phyloP scores from a whole-genome alignment of 2,888 invertebrate species.

The Mechanitis messenoides region DNA sequence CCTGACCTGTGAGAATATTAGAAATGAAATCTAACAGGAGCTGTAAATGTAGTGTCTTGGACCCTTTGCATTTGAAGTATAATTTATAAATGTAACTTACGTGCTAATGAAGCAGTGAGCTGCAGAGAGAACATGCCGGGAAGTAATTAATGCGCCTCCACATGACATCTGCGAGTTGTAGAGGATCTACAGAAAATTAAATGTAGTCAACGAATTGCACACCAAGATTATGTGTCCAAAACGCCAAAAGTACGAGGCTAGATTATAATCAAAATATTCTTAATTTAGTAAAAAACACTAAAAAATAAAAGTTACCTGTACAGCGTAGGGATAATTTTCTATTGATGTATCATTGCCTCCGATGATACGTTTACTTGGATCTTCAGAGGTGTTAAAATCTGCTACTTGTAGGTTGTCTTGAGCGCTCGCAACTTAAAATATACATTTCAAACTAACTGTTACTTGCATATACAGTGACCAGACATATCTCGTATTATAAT shows the following conservation, averaged over 20 bases:
- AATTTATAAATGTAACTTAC: conserved; percentile 36
- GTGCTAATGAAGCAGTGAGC: conserved; percentile 55
- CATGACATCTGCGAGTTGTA: conserved; percentile 39
- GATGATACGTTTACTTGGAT: conserved; percentile 43
- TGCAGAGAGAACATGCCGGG: conserved; percentile 51
- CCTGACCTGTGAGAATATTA: conserved; percentile 33
- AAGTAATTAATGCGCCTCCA: conserved; percentile 53
- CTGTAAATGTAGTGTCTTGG: background rate
- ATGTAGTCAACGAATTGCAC: background rate
- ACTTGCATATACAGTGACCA: too few species aligned
- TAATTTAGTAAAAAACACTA: background rate
- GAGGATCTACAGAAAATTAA: conserved; percentile 38
- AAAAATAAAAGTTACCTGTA: conserved; percentile 44
- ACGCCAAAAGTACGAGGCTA: too few species aligned
- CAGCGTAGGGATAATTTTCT: conserved; percentile 48
- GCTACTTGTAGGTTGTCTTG: conserved; percentile 10
- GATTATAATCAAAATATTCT: too few species aligned
- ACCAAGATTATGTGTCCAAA: background rate
- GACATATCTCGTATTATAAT: too few species aligned
- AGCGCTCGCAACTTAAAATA: conserved; percentile 12
- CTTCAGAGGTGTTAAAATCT: conserved; percentile 25
- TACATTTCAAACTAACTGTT: background rate
- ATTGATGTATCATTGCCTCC: conserved; percentile 51
- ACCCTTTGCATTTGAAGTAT: background rate
- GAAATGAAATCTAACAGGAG: background rate